Evolutionary conservation across 2,888 invertebrate genomes (phyloP).

Genomic region (Acanthosepion esculentum): DNA sequence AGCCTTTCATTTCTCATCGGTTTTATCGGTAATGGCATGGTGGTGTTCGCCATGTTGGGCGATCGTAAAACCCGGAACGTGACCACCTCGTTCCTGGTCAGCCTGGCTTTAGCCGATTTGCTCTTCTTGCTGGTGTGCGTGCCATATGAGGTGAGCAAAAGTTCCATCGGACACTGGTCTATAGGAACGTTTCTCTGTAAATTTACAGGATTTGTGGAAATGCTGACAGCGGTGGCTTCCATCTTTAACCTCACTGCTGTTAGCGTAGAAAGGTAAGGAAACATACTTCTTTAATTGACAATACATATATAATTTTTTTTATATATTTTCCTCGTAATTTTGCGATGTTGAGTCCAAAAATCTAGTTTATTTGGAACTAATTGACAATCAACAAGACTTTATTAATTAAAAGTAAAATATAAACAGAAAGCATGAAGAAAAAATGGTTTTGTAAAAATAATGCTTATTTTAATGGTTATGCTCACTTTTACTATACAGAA

Average conservation of each 20-base stretch:
- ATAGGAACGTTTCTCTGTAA: slow-evolving; percentile 76
- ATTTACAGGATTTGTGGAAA: slow-evolving; percentile 76
- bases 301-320: no score
- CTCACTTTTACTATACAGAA: no score
- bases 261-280: slow-evolving; percentile 77
- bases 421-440: no score
- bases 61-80: slow-evolving; percentile 73
- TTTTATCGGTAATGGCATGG: slow-evolving; percentile 76
- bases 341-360: no score
- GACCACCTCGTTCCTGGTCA: slow-evolving; percentile 72
- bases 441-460: no score
- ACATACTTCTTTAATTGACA: no score
- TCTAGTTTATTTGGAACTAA: no score
- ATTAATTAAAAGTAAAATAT: no score
- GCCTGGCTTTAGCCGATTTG: slow-evolving; percentile 76
- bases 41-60: slow-evolving; percentile 75
- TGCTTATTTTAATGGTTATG: no score
- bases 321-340: no score
- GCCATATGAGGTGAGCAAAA: slow-evolving; percentile 76
- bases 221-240: slow-evolving; percentile 77
- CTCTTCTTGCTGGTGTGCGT: slow-evolving; percentile 76
- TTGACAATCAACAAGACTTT: no score
- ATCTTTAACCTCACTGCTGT: slow-evolving; percentile 77
- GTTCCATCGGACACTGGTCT: slow-evolving; percentile 75
- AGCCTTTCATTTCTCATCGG: slow-evolving; percentile 74